Evolutionary conservation across 2,113 vertebrate genomes (phyloP).

Genomic region (Danionella cerebrum): DNA sequence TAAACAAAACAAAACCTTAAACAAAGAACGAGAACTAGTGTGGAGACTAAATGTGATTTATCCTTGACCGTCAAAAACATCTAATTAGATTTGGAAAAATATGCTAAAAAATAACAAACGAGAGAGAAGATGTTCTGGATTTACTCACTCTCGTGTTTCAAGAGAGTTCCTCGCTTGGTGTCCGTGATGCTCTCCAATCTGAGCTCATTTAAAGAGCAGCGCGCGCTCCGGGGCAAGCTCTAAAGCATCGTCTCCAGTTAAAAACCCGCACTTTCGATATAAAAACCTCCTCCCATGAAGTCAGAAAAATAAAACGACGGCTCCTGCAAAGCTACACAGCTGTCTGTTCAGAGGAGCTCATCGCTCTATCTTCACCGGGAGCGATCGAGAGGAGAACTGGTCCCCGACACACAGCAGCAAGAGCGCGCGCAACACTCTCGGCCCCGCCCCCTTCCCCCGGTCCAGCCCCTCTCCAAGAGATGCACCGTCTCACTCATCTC

Average conservation of each 20-base stretch:
- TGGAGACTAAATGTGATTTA: no score
- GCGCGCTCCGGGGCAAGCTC: background rate
- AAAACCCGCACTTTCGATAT: background rate
- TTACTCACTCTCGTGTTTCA: background rate
- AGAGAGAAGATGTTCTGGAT: background rate
- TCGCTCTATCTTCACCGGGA: background rate
- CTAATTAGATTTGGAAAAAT: no score
- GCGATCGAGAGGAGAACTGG: no score
- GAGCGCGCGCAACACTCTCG: conserved; percentile 10
- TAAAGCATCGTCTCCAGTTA: background rate
- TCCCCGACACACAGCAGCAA: background rate
- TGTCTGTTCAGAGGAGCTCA: background rate
- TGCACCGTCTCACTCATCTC: background rate
- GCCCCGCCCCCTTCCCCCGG: conserved; percentile 7
- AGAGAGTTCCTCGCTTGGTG: background rate
- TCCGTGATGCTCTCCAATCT: background rate
- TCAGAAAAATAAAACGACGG: background rate
- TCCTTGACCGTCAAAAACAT: no score
- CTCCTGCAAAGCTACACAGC: background rate
- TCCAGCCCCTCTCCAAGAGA: background rate
- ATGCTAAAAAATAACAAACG: no score
- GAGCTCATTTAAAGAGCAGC: conserved; percentile 4
- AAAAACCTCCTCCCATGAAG: background rate
- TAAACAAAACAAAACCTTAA: no score
- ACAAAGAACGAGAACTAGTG: no score